phyloP scores from a whole-genome alignment of 2,113 vertebrate genomes.

The Galemys pyrenaicus region DNA sequence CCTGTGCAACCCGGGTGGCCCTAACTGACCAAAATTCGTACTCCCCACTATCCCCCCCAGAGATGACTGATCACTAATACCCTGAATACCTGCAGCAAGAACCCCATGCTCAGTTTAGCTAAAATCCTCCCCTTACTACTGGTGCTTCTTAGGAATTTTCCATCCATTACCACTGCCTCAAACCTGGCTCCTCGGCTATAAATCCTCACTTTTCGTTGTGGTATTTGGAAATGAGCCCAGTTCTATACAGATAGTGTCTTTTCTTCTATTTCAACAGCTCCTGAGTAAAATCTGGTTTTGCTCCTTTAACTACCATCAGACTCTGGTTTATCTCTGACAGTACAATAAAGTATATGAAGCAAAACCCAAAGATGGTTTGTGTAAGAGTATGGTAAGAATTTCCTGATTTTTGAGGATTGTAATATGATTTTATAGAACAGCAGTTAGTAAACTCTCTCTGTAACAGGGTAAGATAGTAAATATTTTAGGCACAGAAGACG shows the following conservation, averaged over 20 bases:
- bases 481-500: neutral
- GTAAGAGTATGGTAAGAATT: neutral
- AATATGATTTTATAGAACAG: neutral
- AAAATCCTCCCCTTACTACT: neutral
- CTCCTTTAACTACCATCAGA: neutral
- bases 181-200: neutral
- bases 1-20: too few relatives aligned
- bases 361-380: neutral
- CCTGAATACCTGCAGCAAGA: neutral
- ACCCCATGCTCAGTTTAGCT: neutral
- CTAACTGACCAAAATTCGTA: neutral
- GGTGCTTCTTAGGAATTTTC: neutral
- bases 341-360: neutral
- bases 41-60: neutral
- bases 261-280: neutral
- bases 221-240: neutral
- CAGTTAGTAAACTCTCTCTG: neutral
- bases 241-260: neutral
- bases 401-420: neutral
- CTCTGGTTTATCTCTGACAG: neutral
- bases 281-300: neutral
- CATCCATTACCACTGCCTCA: neutral
- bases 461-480: neutral
- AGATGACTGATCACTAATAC: neutral
- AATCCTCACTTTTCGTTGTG: neutral